Base-by-base conservation (phyloP, 92 coral and sea anemone genomes). In the Epizoanthus illoricatus region DNA sequence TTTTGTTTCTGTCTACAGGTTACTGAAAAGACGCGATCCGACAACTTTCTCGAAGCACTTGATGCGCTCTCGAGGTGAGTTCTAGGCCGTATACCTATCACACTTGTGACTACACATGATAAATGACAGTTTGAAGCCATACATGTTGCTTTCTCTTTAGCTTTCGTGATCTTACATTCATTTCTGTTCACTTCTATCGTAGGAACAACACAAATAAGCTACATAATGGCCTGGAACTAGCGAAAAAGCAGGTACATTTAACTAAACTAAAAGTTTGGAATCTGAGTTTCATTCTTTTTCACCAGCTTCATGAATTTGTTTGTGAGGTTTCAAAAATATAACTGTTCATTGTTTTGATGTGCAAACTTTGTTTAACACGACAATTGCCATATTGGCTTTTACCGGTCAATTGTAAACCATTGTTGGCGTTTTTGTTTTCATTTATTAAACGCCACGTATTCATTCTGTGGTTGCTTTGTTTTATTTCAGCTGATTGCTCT, bases 21-120 rank as follows among this genome's bases (percentile, higher is more conserved):
- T 3, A 94, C 94, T 16, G 92, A 80, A 16, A 91, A 84, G 84
- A 84, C 90, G 45, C 85, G 87, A 56, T 96, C 97, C 52, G 99
- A 96, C 57, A 93, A 93, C 60, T 96, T 96, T 72, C 86, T 96
- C 21, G 90, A 96, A 70, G 99, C 99, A 1, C 85, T 93, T 17
- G 99, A 96, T 49, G 90, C 98, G 4, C 81, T 96, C n/a, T 87
- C 98, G 33, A 91, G 99, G 99, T 93, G 63, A 54, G 78, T 2
- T 7, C 56, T 2, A 49, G 56, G 56, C 56, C 0, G 1, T 49
- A 10, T 49, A 7, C 15, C 13, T 7, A 49, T 11, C 2, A 2
- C 56, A 8, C 15, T 11, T 49, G 56, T 10, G 0, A 49, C 33
- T 28, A 28, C 33, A 28, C 33, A 28, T 28, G 33, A 28, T 28